phyloP scores from a whole-genome alignment of 2,797 vertebrate genomes.

The Semaprochilodus insignis region DNA sequence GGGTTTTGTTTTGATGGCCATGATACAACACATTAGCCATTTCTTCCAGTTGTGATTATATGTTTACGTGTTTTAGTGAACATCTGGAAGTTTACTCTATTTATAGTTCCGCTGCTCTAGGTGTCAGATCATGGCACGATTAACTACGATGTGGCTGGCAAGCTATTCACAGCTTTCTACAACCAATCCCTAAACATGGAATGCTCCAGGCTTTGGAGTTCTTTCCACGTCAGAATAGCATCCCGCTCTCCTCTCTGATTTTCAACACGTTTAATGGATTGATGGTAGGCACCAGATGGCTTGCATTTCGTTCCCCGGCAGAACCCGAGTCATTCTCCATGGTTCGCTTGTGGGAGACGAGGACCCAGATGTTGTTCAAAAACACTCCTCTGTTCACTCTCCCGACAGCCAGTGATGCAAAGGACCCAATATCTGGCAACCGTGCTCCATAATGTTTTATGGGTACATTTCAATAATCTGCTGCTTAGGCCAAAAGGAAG shows the following conservation, averaged over 20 bases:
- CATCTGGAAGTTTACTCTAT: conserved; percentile 39
- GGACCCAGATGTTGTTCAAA: conserved; percentile 26
- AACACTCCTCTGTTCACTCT: neutral
- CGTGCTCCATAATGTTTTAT: conserved; percentile 32
- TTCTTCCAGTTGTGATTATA: conserved; percentile 44
- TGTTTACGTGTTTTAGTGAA: conserved; percentile 26
- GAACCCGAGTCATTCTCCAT: conserved; percentile 29
- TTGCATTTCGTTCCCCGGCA: conserved; percentile 28
- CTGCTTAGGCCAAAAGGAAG: conserved; percentile 19
- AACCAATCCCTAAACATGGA: conserved; percentile 7
- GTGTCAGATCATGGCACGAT: conserved; percentile 19
- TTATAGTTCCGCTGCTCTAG: conserved; percentile 6
- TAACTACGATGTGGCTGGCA: neutral
- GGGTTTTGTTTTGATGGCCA: neutral
- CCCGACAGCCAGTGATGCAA: conserved; percentile 16
- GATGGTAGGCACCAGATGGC: conserved; percentile 48
- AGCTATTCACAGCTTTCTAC: conserved; percentile 21
- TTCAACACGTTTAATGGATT: conserved; percentile 41
- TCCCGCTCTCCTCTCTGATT: neutral
- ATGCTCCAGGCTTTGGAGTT: neutral
- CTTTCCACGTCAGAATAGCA: neutral
- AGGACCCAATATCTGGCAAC: conserved; percentile 29
- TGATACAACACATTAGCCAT: conserved; percentile 20
- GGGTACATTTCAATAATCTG: conserved; percentile 34
- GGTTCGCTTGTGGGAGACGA: conserved; percentile 33